Evolutionary conservation across 2,888 invertebrate species (phyloP).

Genomic region (Polydrusus cervinus): DNA sequence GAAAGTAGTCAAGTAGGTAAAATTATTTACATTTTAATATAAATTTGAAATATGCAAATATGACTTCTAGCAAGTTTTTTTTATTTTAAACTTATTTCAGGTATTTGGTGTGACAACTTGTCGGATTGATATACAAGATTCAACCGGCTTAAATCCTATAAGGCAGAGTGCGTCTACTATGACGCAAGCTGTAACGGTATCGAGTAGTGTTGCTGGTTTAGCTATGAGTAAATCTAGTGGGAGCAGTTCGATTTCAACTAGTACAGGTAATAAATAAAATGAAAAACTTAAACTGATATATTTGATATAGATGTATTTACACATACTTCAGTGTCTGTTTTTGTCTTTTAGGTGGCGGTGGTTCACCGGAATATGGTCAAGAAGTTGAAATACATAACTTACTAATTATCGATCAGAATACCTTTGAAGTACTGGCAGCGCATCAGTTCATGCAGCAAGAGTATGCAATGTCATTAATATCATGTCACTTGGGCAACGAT

Average conservation of each 20-base stretch:
- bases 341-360: slow-evolving; percentile 59
- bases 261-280: slow-evolving; percentile 29
- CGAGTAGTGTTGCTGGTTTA: slow-evolving; percentile 73
- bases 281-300: neutral
- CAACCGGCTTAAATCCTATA: slow-evolving; percentile 79
- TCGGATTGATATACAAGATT: slow-evolving; percentile 90
- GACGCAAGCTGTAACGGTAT: slow-evolving; percentile 77
- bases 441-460: slow-evolving; percentile 94
- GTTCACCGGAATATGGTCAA: slow-evolving; percentile 78
- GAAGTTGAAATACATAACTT: slow-evolving; percentile 94
- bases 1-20: slow-evolving; percentile 83
- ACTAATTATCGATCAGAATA: slow-evolving; percentile 95
- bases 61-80: neutral
- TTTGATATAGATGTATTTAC: neutral
- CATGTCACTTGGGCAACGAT: slow-evolving; percentile 93
- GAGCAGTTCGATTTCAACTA: slow-evolving; percentile 65
- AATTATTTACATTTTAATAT: neutral
- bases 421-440: slow-evolving; percentile 96
- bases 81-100: slow-evolving; percentile 71
- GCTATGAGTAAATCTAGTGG: slow-evolving; percentile 71
- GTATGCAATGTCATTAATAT: slow-evolving; percentile 92
- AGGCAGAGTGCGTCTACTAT: slow-evolving; percentile 87
- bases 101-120: slow-evolving; percentile 95
- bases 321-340: neutral
- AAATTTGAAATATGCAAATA: neutral